Evolutionary conservation across 2,113 vertebrate genomes (phyloP).

Genomic region (zebrafish (Danio rerio)): GRCz12tu NC_133199.1:5200001-5200500

Average conservation of each 20-base stretch:
- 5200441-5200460: not conserved
- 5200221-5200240: conserved; percentile 48
- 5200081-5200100: no score
- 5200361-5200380: conserved; percentile 58
- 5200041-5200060: no score
- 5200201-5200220: conserved; percentile 30
- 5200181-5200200: conserved; percentile 6
- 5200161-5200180: not conserved
- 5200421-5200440: conserved; percentile 40
- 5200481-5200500: not conserved
- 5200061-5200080: no score
- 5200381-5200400: conserved; percentile 46
- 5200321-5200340: conserved; percentile 80
- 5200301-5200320: conserved; percentile 87
- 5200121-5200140: not conserved
- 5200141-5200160: not conserved
- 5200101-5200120: no score
- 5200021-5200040: no score
- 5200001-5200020: no score
- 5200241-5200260: conserved; percentile 55
- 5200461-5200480: not conserved
- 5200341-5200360: conserved; percentile 68
- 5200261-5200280: conserved; percentile 70
- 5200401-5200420: conserved; percentile 42
- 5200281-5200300: conserved; percentile 76